These are phyloP conservation scores for Drosophila affinis DNA, from an alignment of 2,888 invertebrate genomes.

Conservation along the genomic window DNA sequence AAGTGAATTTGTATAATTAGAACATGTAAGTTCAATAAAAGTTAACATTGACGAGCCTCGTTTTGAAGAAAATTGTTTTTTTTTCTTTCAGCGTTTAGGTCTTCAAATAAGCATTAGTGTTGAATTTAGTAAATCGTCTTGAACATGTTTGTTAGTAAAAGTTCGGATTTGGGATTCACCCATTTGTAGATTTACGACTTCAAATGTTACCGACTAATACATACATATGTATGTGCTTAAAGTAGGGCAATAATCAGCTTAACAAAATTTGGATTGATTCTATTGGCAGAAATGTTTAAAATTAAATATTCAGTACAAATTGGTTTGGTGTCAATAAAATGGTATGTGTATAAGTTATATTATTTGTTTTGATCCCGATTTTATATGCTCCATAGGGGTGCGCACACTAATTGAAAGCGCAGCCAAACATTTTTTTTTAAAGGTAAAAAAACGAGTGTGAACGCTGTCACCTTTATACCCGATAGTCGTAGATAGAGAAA, in stretches of 20 bases:
- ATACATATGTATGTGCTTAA: too few relatives aligned
- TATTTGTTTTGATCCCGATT: background rate
- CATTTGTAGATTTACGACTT: too few relatives aligned
- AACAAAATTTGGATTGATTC: too few relatives aligned
- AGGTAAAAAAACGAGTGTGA: too few relatives aligned
- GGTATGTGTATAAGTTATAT: too few relatives aligned
- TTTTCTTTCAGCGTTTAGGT: background rate
- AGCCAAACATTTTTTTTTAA: too few relatives aligned
- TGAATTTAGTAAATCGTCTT: background rate
- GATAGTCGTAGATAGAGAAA: too few relatives aligned
- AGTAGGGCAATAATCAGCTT: too few relatives aligned
- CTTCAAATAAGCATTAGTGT: background rate
- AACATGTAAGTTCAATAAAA: background rate
- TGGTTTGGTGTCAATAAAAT: background rate
- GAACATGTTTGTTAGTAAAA: background rate
- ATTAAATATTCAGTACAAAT: background rate
- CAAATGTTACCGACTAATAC: too few relatives aligned
- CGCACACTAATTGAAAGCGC: too few relatives aligned
- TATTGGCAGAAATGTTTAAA: background rate
- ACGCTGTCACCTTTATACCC: too few relatives aligned
- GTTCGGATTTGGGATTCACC: background rate
- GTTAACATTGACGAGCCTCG: background rate
- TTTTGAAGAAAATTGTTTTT: background rate
- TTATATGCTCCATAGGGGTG: too few relatives aligned
- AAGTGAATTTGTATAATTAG: background rate